A percentile compares a stretch with the other conserved stretches of the same genome.
Evolutionary conservation across 1,140 invertebrate species (phyloP).

Genomic region (Calycopis cecrops): DNA sequence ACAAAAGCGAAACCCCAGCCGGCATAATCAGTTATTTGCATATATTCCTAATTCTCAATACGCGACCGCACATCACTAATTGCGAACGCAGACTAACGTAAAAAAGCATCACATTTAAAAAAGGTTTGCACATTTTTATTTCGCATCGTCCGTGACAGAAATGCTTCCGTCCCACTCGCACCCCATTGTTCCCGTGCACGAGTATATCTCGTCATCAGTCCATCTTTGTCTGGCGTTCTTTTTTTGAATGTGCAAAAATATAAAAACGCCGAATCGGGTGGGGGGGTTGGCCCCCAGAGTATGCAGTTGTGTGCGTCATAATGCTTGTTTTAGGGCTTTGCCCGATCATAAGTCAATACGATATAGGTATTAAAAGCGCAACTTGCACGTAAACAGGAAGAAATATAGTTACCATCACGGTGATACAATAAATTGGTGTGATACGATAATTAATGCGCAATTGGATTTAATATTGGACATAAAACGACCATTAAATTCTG

Average conservation of each 20-base stretch:
- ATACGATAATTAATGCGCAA: neutral
- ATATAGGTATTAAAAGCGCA: constrained; percentile 36
- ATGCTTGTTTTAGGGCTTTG: constrained; percentile 68
- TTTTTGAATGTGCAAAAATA: constrained; percentile 74
- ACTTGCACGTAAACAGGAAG: constrained; percentile 25
- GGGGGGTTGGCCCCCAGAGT: constrained; percentile 36
- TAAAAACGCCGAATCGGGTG: constrained; percentile 67
- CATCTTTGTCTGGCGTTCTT: constrained; percentile 71
- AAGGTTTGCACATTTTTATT: constrained; percentile 73
- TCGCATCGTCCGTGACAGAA: constrained; percentile 58
- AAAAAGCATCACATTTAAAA: constrained; percentile 72
- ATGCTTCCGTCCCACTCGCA: constrained; percentile 56
- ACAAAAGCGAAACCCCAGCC: constrained; percentile 39
- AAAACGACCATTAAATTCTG: neutral
- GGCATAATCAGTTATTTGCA: constrained; percentile 46
- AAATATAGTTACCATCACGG: neutral
- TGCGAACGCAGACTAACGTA: constrained; percentile 72
- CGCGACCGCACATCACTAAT: constrained; percentile 69
- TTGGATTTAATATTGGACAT: neutral
- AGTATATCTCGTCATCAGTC: constrained; percentile 62
- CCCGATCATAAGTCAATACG: constrained; percentile 70
- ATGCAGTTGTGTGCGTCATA: constrained; percentile 63
- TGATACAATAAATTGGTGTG: neutral
- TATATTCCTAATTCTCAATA: constrained; percentile 58
- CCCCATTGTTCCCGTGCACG: constrained; percentile 53